Evolutionary conservation across 2,888 invertebrate species (phyloP), one percentile per base, ranked within the genome.

Genomic region (Melieria crassipennis): DNA sequence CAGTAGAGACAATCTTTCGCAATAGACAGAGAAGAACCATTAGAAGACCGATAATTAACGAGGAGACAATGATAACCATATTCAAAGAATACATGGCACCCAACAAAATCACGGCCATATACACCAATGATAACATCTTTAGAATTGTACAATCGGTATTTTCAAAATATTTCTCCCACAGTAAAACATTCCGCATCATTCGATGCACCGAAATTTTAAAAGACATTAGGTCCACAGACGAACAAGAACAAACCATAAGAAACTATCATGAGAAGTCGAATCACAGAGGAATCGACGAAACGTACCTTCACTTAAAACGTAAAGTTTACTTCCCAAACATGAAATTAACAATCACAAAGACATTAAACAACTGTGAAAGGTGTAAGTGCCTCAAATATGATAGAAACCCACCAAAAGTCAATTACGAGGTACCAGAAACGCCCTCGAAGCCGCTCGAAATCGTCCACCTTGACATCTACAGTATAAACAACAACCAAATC

Each of bases 81-180:
- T 71, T 76, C 0, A 74, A 76, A 65, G 69, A 71, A 62, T 75
- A 63, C 52, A 42, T 77, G 13, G 55, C 74, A 5, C 73, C 75
- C 13, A 74, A 70, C n/a, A 72, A 64, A 65, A 57, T 70, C 42
- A 62, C 70, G 4, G 75, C 73, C 4, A 69, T 76, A 11, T 74
- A 63, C 16, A 60, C 73, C 11, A 62, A 67, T 42, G 70, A 75
- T 45, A 64, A 16, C 45, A 72, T 57, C 7, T 76, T 76, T 16
- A 63, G 48, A 47, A 61, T 48, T 9, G 30, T 76, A 10, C 76
- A 75, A 69, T n/a, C 47, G 46, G 30, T 64, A 13, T 76, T 73
- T 58, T 76, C 76, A 11, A 16, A 16, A 16, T 16, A 16, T 16
- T 16, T 16, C 16, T 16, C 16, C 16, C 16, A 16, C 16, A 16